phyloP scores from a whole-genome alignment of 2,888 invertebrate species.

The Caenorhabditis sinica region DNA sequence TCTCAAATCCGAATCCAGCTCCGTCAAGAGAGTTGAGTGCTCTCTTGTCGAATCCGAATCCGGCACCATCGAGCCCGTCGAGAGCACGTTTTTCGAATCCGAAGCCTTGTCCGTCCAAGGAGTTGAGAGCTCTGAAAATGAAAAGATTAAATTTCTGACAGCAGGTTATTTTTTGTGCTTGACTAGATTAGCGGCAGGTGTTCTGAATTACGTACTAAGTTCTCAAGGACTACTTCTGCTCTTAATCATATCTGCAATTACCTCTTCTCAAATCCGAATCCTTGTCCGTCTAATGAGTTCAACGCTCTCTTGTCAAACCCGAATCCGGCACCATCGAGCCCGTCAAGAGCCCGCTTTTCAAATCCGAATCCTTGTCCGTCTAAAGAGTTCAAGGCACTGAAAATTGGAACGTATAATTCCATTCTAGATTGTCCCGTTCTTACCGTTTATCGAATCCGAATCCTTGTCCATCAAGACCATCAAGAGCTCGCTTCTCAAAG shows the following conservation, averaged over 20 bases:
- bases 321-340: conserved; percentile 69
- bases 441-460: conserved; percentile 69
- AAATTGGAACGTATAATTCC: neutral
- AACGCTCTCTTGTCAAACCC: conserved; percentile 72
- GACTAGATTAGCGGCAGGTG: neutral
- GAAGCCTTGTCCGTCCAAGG: conserved; percentile 42
- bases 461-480: conserved; percentile 68
- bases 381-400: conserved; percentile 57
- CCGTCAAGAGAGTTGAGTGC: conserved; percentile 71
- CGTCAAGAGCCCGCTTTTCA: conserved; percentile 63
- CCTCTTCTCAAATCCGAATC: conserved; percentile 72
- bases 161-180: neutral
- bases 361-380: conserved; percentile 67
- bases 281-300: conserved; percentile 68
- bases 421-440: neutral
- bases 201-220: too few species aligned
- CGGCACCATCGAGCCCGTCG: conserved; percentile 68
- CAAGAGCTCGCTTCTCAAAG: conserved; percentile 64
- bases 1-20: conserved; percentile 69
- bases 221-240: neutral
- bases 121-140: conserved; percentile 59
- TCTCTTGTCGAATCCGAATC: conserved; percentile 73
- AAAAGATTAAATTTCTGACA: neutral
- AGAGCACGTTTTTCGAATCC: conserved; percentile 69
- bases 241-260: neutral